Percentiles rank a stretch among this genome's conserved stretches.
Conservation (phyloP, 2,113 vertebrate species). For the Xiphophorus maculatus region DNA sequence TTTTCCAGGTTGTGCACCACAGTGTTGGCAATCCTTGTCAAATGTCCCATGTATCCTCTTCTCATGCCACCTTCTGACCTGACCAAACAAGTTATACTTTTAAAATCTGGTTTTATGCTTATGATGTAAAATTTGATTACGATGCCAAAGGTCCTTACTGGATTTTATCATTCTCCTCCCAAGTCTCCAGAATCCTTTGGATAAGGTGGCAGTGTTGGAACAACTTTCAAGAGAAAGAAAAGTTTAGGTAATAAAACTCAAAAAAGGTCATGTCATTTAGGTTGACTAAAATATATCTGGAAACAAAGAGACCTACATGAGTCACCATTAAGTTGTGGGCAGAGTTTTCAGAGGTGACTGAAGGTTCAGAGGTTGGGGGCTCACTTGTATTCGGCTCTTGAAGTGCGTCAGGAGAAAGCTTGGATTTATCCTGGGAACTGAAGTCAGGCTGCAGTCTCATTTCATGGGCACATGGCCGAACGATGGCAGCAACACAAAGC, state of each 20-base stretch:
- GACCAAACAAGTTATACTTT: slow-evolving; percentile 19
- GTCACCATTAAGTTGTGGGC: slow-evolving; percentile 86
- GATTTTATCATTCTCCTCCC: slow-evolving; percentile 94
- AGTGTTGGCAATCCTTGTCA: slow-evolving; percentile 94
- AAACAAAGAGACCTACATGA: slow-evolving; percentile 63
- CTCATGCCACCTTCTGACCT: slow-evolving; percentile 93
- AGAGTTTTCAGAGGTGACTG: slow-evolving; percentile 48
- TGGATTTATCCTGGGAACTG: slow-evolving; percentile 62
- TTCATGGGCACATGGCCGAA: slow-evolving; percentile 85
- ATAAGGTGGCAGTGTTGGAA: slow-evolving; percentile 94
- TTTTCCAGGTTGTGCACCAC: slow-evolving; percentile 95
- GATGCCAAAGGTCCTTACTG: slow-evolving; percentile 83
- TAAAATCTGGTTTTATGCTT: neutral
- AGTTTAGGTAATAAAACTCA: neutral
- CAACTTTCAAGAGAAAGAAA: slow-evolving; percentile 78
- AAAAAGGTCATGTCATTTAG: neutral
- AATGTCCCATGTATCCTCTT: slow-evolving; percentile 96
- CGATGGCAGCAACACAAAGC: slow-evolving; percentile 90
- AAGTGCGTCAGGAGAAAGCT: slow-evolving; percentile 22
- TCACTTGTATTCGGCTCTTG: slow-evolving; percentile 50
- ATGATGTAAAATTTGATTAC: neutral
- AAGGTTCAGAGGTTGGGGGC: slow-evolving; percentile 26
- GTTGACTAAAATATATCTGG: neutral
- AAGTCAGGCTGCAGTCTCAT: slow-evolving; percentile 70
- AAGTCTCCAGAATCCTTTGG: slow-evolving; percentile 93